Percentiles rank a stretch among this genome's conserved stretches.
Evolutionary conservation across 2,888 invertebrate genomes (phyloP).

Genomic region (Sphaerophoria rueppellii): DNA sequence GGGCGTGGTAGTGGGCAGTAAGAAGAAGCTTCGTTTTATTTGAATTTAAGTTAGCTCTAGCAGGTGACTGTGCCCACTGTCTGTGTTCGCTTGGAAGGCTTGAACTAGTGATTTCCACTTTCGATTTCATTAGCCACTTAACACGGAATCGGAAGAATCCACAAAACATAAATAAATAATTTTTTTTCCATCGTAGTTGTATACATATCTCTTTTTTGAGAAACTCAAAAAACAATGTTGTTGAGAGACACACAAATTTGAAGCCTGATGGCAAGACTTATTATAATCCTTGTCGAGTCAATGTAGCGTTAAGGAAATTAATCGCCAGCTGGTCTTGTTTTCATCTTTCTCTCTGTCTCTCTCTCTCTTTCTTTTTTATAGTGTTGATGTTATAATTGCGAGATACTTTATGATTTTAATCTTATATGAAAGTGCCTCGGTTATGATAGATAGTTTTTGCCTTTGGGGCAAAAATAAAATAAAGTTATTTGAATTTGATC

Average conservation of each 20-base stretch:
- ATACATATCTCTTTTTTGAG: constrained; percentile 10
- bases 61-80: not conserved
- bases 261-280: constrained; percentile 14
- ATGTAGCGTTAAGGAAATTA: constrained; percentile 14
- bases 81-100: constrained; percentile 8
- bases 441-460: constrained; percentile 44
- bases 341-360: not conserved
- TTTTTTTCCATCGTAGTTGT: constrained; percentile 24
- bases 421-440: constrained; percentile 48
- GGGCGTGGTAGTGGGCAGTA: too few species aligned
- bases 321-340: constrained; percentile 4
- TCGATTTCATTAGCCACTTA: constrained; percentile 74
- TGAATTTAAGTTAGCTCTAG: not conserved
- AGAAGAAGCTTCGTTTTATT: not conserved
- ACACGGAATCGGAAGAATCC: constrained; percentile 74
- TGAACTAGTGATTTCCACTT: constrained; percentile 71
- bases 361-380: not conserved
- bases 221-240: constrained; percentile 19
- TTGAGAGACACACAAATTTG: constrained; percentile 25
- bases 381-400: constrained; percentile 58
- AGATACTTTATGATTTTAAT: constrained; percentile 44
- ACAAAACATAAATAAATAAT: constrained; percentile 63
- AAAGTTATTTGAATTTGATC: constrained; percentile 24
- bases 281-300: constrained; percentile 21
- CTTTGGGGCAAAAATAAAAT: constrained; percentile 3